Conservation (phyloP, 2,113 vertebrate species). For the Melanocharis versteri region DNA sequence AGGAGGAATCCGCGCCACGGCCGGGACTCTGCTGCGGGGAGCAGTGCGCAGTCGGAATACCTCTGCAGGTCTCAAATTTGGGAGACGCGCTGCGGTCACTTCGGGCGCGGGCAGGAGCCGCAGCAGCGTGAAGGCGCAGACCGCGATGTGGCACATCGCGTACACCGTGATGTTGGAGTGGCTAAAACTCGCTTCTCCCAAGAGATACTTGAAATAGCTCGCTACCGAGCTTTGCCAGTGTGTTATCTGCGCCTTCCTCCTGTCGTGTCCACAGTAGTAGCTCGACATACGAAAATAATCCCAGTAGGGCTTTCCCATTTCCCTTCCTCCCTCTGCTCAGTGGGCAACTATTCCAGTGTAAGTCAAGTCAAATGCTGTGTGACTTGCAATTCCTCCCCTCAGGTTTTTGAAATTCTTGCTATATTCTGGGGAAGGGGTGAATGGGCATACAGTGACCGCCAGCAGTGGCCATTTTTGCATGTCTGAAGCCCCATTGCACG, state of each 20-base stretch:
- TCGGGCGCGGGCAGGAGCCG: background rate
- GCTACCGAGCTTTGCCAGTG: rapidly evolving
- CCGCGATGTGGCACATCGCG: background rate
- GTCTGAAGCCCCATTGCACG: background rate
- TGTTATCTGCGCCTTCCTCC: no score
- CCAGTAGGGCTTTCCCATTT: background rate
- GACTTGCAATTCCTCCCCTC: background rate
- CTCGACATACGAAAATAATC: background rate
- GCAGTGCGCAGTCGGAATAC: rapidly evolving
- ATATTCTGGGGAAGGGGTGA: background rate
- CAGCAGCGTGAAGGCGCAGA: background rate
- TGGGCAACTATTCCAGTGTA: background rate
- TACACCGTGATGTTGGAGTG: rapidly evolving
- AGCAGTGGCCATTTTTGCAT: background rate
- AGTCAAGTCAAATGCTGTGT: background rate
- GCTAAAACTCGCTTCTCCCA: background rate
- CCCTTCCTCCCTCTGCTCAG: background rate
- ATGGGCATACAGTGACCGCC: background rate
- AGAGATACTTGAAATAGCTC: rapidly evolving
- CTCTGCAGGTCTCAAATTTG: rapidly evolving
- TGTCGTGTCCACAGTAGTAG: background rate
- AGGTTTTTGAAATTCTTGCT: background rate
- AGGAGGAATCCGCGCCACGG: rapidly evolving
- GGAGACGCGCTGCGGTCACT: rapidly evolving
- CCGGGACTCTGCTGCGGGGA: background rate